phyloP scores from a whole-genome alignment of 2,113 vertebrate species.

The Epinephelus cyanopodus region DNA sequence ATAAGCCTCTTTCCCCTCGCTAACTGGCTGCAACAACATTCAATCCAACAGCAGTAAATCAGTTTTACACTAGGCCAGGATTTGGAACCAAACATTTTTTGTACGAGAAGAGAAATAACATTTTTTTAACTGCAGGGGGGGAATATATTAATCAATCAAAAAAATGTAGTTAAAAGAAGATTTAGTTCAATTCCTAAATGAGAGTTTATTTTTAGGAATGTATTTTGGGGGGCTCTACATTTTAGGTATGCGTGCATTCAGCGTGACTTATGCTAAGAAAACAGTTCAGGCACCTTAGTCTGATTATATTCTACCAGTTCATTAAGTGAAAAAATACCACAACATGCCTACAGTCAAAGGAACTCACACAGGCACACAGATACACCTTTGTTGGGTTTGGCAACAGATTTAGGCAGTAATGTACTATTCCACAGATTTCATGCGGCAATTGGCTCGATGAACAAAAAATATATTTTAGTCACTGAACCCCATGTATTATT shows the following conservation, averaged over 20 bases:
- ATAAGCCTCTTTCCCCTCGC: conserved; percentile 64
- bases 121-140: conserved; percentile 18
- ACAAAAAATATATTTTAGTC: conserved; percentile 22
- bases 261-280: conserved; percentile 54
- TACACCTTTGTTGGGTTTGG: conserved; percentile 50
- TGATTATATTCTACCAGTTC: conserved; percentile 56
- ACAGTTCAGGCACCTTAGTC: conserved; percentile 30
- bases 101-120: conserved; percentile 23
- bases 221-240: conserved; percentile 33
- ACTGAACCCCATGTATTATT: conserved; percentile 13
- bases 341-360: conserved; percentile 15
- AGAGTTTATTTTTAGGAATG: conserved; percentile 56
- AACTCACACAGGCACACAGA: conserved; percentile 31
- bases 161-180: conserved; percentile 37
- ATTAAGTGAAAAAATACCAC: conserved; percentile 47
- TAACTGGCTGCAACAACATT: conserved; percentile 73
- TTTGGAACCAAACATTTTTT: conserved; percentile 41
- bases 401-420: conserved; percentile 10
- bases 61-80: conserved; percentile 63
- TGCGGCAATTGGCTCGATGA: conserved; percentile 24
- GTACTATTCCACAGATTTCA: conserved; percentile 29
- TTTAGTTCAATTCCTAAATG: conserved; percentile 36
- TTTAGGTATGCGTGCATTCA: conserved; percentile 11
- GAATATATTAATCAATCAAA: conserved; percentile 49
- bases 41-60: conserved; percentile 65